These are phyloP conservation scores for Scrobipalpa costella DNA, from an alignment of 2,888 invertebrate species.

Conservation along the genomic window DNA sequence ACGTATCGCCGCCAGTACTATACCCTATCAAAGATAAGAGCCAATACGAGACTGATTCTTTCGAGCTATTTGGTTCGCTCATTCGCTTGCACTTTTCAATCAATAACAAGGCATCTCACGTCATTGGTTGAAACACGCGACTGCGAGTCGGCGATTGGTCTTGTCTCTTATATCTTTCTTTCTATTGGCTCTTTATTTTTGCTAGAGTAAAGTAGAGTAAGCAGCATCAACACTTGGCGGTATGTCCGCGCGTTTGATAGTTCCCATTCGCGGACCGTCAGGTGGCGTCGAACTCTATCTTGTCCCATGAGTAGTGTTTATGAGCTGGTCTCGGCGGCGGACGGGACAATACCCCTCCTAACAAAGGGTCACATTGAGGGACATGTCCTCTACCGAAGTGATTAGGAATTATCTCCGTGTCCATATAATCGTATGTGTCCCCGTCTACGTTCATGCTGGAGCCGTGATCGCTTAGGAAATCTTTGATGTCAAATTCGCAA, in stretches of 20 bases:
- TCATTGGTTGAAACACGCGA: too few species aligned
- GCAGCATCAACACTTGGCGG: conserved; percentile 41
- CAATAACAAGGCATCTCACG: too few species aligned
- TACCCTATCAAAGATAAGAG: neutral
- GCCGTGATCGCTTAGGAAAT: conserved; percentile 83
- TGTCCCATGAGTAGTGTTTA: conserved; percentile 87
- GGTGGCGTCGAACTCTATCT: conserved; percentile 86
- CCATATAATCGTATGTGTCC: conserved; percentile 74
- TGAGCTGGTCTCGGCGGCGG: conserved; percentile 84
- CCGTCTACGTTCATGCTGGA: conserved; percentile 80
- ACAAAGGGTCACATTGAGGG: conserved; percentile 85
- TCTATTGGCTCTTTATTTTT: neutral
- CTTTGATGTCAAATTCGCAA: conserved; percentile 81
- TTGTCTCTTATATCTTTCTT: neutral
- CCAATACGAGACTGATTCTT: neutral
- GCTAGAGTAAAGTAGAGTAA: neutral
- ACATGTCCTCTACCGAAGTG: conserved; percentile 73
- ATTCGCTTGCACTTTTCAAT: neutral
- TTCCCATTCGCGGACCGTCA: conserved; percentile 50
- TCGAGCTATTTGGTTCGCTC: neutral
- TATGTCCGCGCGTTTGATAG: conserved; percentile 29
- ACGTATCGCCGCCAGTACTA: neutral
- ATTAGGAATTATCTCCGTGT: conserved; percentile 70
- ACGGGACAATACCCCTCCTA: conserved; percentile 83
- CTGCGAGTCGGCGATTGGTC: too few species aligned